Base-by-base conservation (phyloP, 2,888 invertebrate species). In the Entomobrya multifasciata region DNA sequence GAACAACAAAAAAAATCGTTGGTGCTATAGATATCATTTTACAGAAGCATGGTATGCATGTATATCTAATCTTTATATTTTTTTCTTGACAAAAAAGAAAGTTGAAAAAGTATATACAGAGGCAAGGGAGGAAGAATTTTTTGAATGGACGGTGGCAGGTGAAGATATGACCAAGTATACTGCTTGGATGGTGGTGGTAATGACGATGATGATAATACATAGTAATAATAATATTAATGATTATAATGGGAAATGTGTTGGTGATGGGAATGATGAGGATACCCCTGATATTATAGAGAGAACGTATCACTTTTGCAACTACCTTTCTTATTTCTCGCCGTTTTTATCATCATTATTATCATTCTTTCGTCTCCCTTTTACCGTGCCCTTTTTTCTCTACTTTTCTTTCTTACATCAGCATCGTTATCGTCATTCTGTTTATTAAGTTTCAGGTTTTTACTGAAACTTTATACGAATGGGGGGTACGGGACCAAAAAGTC, bases 171-270 rank as follows among this genome's bases (percentile, higher is more conserved):
- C n/a, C n/a, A n/a, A n/a, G n/a, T n/a, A n/a, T n/a, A n/a, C n/a
- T 41, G 20, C 22, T 67, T n/a, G 22, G 10, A n/a, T 10, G 17
- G n/a, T 36, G 49, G 6, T 27, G 55, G 3, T 76, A 36, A 49
- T 49, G 55, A 36, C 55, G 25, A 55, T 20, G 41, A 55, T 36
- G 52, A 76, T 76, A 36, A 76, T 76, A 17, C 76, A 76, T 47
- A 25, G 47, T 49, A 72, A 72, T 76, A 76, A 76, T 76, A 76
- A 55, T 76, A 76, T 44, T 76, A 76, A 52, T 76, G 55, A 55
- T 76, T 76, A 76, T 36, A 55, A 76, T 76, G 76, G 76, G 36
- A 72, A 76, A 76, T 76, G 76, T 52, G 76, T 36, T 76, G 52
- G 55, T 76, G 76, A 76, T 17, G 76, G 30, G 52, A 55, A 76